Base-by-base conservation (phyloP, 2,888 invertebrate species). In the Octodonta nipae region DNA sequence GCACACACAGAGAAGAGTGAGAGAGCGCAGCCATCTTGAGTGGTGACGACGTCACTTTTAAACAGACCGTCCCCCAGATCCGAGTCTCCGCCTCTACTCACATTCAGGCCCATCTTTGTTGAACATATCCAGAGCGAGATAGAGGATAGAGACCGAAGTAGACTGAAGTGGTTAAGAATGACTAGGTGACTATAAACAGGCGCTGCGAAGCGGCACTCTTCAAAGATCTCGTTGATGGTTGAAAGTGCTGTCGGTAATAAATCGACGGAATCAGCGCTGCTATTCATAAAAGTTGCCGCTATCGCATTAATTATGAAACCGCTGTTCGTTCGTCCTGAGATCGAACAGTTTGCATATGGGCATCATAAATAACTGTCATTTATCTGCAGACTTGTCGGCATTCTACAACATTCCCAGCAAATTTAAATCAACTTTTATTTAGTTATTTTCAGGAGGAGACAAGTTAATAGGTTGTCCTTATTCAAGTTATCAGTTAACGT, bases 1-100 rank as follows among this genome's bases (percentile, higher is more conserved):
- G 4, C 11, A 3, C 22, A 22, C 22, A 22, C 22, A 22, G n/a
- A 11, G 3, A 3, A 2, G 28, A 20, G 13, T 37, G 42, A n/a
- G n/a, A n/a, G n/a, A n/a, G n/a, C n/a, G 47, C 55, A 66, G 66
- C 67, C 67, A 67, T 67, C 66, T 67, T 67, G 63, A 60, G 56
- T 56, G n/a, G n/a, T n/a, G 51, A 55, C 61, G 61, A 64, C 66
- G 64, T 67, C 65, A 67, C 63, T 61, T 60, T 55, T 58, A 24
- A 22, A 56, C 61, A 61, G 63, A 58, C 66, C 66, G 61, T 63
- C 67, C 67, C 64, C 64, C 64, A 59, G 63, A 48, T 47, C 49
- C 56, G 52, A 60, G 61, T 55, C 67, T 65, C 67, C 67, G 63
- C 62, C 54, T 56, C 51, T 56, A 33, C 17, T 34, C 32, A 32